These are phyloP conservation scores for Oncorhynchus tshawytscha DNA, from an alignment of 2,113 vertebrate genomes.

Conservation along the genomic window DNA sequence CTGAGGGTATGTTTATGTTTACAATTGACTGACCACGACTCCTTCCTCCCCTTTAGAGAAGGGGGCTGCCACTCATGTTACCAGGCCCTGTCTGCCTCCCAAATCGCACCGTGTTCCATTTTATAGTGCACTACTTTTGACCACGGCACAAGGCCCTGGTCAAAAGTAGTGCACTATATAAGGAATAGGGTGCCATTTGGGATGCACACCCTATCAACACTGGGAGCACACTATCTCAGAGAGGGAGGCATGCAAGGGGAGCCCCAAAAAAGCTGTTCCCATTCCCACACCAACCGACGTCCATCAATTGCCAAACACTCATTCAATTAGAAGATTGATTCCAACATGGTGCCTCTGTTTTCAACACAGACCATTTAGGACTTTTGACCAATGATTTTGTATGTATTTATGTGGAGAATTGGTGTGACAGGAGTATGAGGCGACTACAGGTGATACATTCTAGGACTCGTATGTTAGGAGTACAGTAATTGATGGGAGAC, in stretches of 20 bases:
- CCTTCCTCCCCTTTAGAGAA: neutral
- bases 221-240: no score
- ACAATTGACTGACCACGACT: constrained; percentile 51
- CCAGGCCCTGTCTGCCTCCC: neutral
- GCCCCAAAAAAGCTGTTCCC: neutral
- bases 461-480: no score
- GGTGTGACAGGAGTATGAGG: no score
- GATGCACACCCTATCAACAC: no score
- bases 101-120: neutral
- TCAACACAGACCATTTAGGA: neutral
- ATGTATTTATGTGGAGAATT: no score
- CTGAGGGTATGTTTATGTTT: constrained; percentile 59
- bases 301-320: neutral
- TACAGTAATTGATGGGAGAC: neutral
- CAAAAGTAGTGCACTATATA: neutral
- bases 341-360: neutral
- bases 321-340: neutral
- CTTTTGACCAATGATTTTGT: no score
- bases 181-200: no score
- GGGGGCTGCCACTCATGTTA: constrained; percentile 5
- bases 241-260: neutral
- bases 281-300: neutral
- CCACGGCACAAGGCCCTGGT: neutral
- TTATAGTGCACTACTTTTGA: neutral
- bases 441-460: no score